These are phyloP conservation scores for Pocillopora meandrina DNA, from an alignment of 92 coral and sea anemone species.

Conservation along the genomic window DNA sequence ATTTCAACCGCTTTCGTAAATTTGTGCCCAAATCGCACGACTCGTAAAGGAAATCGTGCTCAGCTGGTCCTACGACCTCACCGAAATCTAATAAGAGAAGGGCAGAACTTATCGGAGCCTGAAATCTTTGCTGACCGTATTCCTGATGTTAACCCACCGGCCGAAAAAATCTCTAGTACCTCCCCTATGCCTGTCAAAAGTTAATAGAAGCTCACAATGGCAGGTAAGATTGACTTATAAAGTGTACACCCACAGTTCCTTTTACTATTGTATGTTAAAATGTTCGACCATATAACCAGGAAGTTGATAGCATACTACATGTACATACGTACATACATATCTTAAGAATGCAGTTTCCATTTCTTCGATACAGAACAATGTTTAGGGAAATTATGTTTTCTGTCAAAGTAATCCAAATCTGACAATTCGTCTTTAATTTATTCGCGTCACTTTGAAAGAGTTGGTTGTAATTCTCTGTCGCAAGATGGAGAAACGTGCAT, in stretches of 20 bases:
- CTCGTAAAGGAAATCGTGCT: conserved; percentile 51
- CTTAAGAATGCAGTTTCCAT: conserved; percentile 19
- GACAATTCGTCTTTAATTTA: too few species aligned
- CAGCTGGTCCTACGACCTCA: conserved; percentile 50
- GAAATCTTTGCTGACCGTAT: conserved; percentile 42
- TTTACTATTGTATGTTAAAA: conserved; percentile 4
- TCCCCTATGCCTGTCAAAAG: conserved; percentile 45
- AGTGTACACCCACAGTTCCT: conserved; percentile 4
- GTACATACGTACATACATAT: background rate
- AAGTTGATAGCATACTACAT: conserved; percentile 14
- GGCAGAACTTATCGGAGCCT: conserved; percentile 60
- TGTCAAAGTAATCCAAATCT: conserved; percentile 1
- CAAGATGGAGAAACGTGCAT: background rate
- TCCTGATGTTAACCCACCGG: conserved; percentile 30
- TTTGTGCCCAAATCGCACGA: conserved; percentile 59
- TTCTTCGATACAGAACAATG: conserved; percentile 15
- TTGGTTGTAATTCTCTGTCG: background rate
- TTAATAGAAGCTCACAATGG: conserved; percentile 34
- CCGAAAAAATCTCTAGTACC: conserved; percentile 26
- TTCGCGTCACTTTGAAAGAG: background rate
- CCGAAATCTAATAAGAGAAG: conserved; percentile 30
- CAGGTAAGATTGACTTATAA: conserved; percentile 39
- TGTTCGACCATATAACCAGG: conserved; percentile 7
- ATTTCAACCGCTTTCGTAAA: conserved; percentile 10
- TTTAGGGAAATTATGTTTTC: conserved; percentile 17